Conservation (phyloP, 2,888 invertebrate species). For the Phasia obesa region DNA sequence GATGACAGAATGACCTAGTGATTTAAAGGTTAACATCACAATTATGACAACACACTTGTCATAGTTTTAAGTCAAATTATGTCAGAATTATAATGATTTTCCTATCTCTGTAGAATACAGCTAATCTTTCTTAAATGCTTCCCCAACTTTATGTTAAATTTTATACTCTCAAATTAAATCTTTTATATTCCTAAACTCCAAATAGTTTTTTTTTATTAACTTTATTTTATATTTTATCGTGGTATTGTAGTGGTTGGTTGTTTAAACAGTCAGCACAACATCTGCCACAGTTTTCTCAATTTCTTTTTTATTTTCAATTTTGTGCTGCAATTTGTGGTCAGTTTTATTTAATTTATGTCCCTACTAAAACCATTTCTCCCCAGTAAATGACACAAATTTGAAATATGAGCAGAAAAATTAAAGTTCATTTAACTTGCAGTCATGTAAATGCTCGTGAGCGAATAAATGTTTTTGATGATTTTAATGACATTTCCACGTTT, state of each 20-base stretch:
- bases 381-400: slow-evolving; percentile 68
- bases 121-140: too few relatives aligned
- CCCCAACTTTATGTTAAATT: too few relatives aligned
- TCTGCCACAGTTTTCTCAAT: slow-evolving; percentile 29
- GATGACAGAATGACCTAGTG: too few relatives aligned
- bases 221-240: not conserved
- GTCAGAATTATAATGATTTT: too few relatives aligned
- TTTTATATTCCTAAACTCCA: too few relatives aligned
- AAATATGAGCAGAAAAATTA: slow-evolving; percentile 57
- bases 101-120: too few relatives aligned
- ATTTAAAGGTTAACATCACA: too few relatives aligned
- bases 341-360: slow-evolving; percentile 57
- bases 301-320: slow-evolving; percentile 1
- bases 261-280: slow-evolving; percentile 20
- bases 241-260: slow-evolving; percentile 4
- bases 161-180: too few relatives aligned
- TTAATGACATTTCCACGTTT: slow-evolving; percentile 41
- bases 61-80: too few relatives aligned
- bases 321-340: slow-evolving; percentile 66
- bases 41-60: too few relatives aligned
- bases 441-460: slow-evolving; percentile 34
- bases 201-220: slow-evolving; percentile 6
- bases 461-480: slow-evolving; percentile 55
- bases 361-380: slow-evolving; percentile 46
- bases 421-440: slow-evolving; percentile 33